Base-by-base conservation (phyloP, 2,797 vertebrate genomes). In the Mus minutoides region DNA sequence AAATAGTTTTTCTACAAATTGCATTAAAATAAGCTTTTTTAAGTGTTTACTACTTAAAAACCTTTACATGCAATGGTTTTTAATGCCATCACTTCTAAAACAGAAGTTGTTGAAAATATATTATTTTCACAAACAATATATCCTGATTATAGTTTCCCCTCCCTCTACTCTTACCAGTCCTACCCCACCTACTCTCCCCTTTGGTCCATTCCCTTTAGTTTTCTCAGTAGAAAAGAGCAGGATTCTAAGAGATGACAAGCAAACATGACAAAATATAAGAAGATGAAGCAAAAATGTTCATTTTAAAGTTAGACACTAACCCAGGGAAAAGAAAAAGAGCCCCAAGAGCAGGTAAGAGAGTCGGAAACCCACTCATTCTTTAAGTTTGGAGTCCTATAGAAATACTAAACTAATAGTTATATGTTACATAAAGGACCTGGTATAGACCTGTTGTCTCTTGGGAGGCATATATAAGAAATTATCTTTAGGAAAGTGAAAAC, bases 41-140 rank as follows among this genome's bases (percentile, higher is more conserved):
- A 76, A 52, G 17, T 79, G 6, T 77, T 93, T 82, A 62, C 2
- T n/a, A 21, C 13, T 79, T 26, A 83, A 88, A 90, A 46, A 26
- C 52, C 5, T 78, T 75, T 78, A 43, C 7, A 69, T 52, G 87
- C 11, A 88, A 10, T 37, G 43, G 2, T 86, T 98, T 95, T 96
- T 43, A 91, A 60, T 64, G 19, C 29, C 1, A 29, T 21, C 79
- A 10, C 5, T 88, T 86, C 22, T 49, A 11, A 49, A 49, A 49
- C n/a, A 49, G 49, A 49, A 49, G 49, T 37, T 76, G 29, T 43
- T 85, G 19, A 85, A 62, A 34, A 49, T 46, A 34, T 11, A 67
- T 85, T 67, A 31, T 85, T 12, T 43, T 13, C 17, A 40, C 56
- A 40, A 3, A 83, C 24, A 60, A 17, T 60, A 19, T 29, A 60